phyloP scores from a whole-genome alignment of 2,113 vertebrate genomes.

The Himantopus leucocephalus region DNA sequence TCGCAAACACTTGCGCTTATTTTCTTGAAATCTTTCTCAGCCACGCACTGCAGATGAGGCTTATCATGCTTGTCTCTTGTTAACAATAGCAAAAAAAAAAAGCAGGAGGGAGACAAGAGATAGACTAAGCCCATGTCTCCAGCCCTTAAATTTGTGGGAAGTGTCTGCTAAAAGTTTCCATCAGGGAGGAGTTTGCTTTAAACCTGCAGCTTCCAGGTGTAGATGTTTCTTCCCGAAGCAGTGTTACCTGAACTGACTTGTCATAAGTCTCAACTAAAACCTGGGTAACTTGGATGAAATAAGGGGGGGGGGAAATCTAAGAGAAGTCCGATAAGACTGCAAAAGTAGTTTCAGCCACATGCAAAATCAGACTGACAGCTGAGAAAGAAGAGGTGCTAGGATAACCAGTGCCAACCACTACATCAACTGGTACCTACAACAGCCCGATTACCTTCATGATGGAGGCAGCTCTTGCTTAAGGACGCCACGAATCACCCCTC shows the following conservation, averaged over 20 bases:
- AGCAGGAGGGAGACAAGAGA: not conserved
- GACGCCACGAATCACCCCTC: not conserved
- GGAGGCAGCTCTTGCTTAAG: not conserved
- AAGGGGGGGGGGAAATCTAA: fast-evolving
- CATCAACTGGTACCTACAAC: not conserved
- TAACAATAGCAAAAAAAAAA: not conserved
- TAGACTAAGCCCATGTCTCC: not conserved
- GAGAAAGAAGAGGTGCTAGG: not conserved
- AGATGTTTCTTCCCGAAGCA: not conserved
- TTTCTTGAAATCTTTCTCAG: not conserved
- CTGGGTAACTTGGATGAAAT: not conserved
- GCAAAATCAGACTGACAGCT: not conserved
- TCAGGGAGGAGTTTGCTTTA: not conserved
- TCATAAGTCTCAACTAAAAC: not conserved
- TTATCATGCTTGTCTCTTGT: not conserved
- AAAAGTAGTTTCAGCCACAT: not conserved
- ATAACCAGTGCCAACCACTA: not conserved
- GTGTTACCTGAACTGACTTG: fast-evolving
- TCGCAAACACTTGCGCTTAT: fast-evolving
- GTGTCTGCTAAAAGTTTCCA: not conserved
- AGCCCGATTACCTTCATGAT: not conserved
- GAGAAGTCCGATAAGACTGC: not conserved
- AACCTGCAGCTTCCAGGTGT: not conserved
- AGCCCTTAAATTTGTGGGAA: not conserved
- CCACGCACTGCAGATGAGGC: not conserved